Conservation (phyloP, 1,140 invertebrate species). For the Drepana arcuata region DNA sequence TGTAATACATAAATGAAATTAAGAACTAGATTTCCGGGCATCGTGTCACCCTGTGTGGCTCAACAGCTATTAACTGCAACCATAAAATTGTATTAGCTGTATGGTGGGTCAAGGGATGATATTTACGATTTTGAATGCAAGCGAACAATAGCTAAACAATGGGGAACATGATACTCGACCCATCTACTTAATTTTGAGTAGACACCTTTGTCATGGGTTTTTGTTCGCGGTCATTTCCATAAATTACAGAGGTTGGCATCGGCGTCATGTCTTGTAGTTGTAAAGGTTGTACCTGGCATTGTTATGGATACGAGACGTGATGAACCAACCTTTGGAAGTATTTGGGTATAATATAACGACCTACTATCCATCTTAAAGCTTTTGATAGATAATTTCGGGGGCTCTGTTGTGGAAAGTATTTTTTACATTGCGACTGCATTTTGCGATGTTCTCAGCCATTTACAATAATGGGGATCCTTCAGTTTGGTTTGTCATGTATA, state of each 20-base stretch:
- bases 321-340: constrained; percentile 24
- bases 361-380: no score
- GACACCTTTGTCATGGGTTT: constrained; percentile 66
- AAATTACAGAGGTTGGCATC: constrained; percentile 58
- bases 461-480: no score
- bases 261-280: constrained; percentile 31
- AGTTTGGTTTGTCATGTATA: no score
- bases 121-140: constrained; percentile 45
- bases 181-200: constrained; percentile 68
- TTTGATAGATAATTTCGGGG: no score
- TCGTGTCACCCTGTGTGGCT: no score
- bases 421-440: no score
- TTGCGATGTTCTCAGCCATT: no score
- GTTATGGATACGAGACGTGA: constrained; percentile 61
- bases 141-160: constrained; percentile 51
- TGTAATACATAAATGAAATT: no score
- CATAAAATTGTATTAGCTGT: constrained; percentile 20
- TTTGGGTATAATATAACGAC: no score
- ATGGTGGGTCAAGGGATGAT: constrained; percentile 30
- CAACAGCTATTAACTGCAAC: no score
- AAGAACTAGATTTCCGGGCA: no score
- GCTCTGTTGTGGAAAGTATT: no score
- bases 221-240: constrained; percentile 66
- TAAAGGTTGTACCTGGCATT: constrained; percentile 53
- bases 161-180: constrained; percentile 48